Base-by-base conservation (phyloP, 2,888 invertebrate genomes). In the Melanargia galathea region DNA sequence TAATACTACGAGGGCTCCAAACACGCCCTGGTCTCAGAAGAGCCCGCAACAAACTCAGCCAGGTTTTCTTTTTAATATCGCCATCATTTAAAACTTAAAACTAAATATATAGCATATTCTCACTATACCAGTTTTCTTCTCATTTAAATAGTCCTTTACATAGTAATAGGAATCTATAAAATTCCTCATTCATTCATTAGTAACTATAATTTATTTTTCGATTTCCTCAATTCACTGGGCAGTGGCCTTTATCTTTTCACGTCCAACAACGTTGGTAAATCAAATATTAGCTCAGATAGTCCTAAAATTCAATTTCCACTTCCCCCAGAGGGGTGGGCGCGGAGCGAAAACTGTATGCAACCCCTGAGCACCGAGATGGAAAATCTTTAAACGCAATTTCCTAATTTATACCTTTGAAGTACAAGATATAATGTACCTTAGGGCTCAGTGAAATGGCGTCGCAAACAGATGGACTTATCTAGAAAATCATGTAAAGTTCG, bases 301-400 rank as follows among this genome's bases (percentile, higher is more conserved):
- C 51, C 62, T 58, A 46, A 64, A 66, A 68, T 68, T 66, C 52
- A 62, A 64, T 68, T 66, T 64, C 60, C 60, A 55, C 58, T 33
- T 48, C n/a, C 26, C 35, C 35, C 24, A 38, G 18, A 43, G 45
- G 51, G 59, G 51, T 52, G 67, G 51, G 54, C 11, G 40, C 11
- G 11, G 40, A 56, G 51, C 56, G 67, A 55, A 59, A 64, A 61
- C 48, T 57, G 48, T 40, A 57, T 60, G 61, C 63, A 61, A 55
- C 63, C 60, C 60, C 48, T 54, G 48, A 45, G 56, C 52, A 60
- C 18, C 6, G 11, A 26, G 20, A 30, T 49, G 52, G 59, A 59
- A 59, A 59, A 49, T 35, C 59, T 40, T 59, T 51, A 59, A 59
- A 59, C 51, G 59, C 51, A 59, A 59, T 59, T 59, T 59, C 59